Evolutionary conservation across 2,113 vertebrate species (phyloP), one percentile per base, ranked within the genome.

Genomic region (Muntiacus reevesi): DNA sequence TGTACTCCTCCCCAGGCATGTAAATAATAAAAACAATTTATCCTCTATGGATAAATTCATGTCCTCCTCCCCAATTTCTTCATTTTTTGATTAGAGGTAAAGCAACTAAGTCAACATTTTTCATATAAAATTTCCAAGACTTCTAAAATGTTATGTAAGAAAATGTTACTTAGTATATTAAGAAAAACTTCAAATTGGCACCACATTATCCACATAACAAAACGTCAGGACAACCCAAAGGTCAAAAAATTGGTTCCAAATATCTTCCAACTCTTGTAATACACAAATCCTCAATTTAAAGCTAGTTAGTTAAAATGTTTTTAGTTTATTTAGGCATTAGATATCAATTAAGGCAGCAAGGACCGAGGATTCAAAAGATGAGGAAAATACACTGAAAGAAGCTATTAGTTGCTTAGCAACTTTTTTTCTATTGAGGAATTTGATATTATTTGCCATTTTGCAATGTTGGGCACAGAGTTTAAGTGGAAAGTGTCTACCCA

Each of bases 21-120:
- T 81, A 83, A 82, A n/a, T 83, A 62, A 94, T 79, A 81, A 89
- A 95, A 90, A 28, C 16, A 91, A 84, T n/a, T 84, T 74, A 94
- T 81, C 6, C 8, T 17, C 47, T 2, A 64, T 5, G 19, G 25
- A 90, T 59, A 71, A 95, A 71, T 13, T 45, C 3, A 21, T n/a
- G 0, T 30, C 3, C 8, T 36, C 1, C 2, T 79, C 6, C 16
- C 5, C 30, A 96, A 30, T 8, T n/a, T 79, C 52, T 95, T 81
- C 52, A 15, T 62, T 33, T 47, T 57, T 74, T 81, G 45, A 45
- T 76, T 67, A 33, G 36, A 14, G 79, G 81, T 19, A 55, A 93
- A 95, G 28, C 4, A 90, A 52, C 19, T 14, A 52, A 76, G 12
- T n/a, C 52, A 52, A 71, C 5, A 47, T 36, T 64, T 92, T 88